phyloP scores from a whole-genome alignment of 2,888 invertebrate genomes.

The Cephus rjabovi region DNA sequence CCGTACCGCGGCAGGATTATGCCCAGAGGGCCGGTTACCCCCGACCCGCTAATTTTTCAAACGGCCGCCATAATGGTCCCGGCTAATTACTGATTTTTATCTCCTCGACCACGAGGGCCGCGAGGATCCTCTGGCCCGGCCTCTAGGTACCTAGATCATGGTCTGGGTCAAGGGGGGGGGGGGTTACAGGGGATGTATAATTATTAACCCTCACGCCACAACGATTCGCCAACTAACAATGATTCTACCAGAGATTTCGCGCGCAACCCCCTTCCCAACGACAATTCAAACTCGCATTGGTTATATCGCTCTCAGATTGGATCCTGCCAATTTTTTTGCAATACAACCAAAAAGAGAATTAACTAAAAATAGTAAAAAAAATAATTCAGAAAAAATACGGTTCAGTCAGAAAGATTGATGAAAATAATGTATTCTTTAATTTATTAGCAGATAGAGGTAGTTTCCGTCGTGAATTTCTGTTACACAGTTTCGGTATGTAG shows the following conservation, averaged over 20 bases:
- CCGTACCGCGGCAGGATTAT: conserved; percentile 54
- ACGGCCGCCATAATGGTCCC: conserved; percentile 63
- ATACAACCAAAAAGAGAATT: too few species aligned
- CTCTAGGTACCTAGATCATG: conserved; percentile 23
- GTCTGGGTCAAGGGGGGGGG: conserved; percentile 1
- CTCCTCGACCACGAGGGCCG: conserved; percentile 46
- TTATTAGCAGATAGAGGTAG: too few species aligned
- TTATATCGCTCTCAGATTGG: too few species aligned
- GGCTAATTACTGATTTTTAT: conserved; percentile 67
- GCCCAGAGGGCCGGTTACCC: conserved; percentile 65
- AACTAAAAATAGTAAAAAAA: too few species aligned
- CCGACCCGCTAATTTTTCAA: conserved; percentile 65
- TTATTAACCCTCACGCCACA: conserved; percentile 41
- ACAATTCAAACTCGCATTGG: too few species aligned
- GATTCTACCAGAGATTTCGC: conserved; percentile 27
- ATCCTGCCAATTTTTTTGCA: too few species aligned
- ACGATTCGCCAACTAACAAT: conserved; percentile 43
- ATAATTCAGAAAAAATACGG: too few species aligned
- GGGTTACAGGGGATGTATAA: conserved; percentile 29
- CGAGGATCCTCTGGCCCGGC: conserved; percentile 30
- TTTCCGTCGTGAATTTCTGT: too few species aligned
- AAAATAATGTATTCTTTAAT: too few species aligned
- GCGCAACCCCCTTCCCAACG: conserved; percentile 1
- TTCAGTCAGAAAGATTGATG: too few species aligned
- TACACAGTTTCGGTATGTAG: too few species aligned